Conservation (phyloP, 1,140 invertebrate genomes). For the Drosophila lini region DNA sequence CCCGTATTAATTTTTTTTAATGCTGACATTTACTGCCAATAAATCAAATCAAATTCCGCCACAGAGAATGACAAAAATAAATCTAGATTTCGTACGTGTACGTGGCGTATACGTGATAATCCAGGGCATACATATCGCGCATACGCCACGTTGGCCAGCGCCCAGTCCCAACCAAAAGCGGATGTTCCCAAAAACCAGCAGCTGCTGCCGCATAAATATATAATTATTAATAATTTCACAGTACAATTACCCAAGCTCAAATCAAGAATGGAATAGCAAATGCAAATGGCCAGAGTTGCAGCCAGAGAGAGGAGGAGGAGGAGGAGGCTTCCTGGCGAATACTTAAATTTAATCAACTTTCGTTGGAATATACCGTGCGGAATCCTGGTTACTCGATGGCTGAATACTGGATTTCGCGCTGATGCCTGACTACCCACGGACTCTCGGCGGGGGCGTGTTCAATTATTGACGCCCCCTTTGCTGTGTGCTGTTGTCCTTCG, state of each 20-base stretch:
- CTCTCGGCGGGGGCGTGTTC: slow-evolving; percentile 59
- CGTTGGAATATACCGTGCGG: background rate
- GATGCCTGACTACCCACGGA: slow-evolving; percentile 24
- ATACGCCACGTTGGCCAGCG: slow-evolving; percentile 34
- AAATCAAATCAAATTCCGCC: slow-evolving; percentile 3
- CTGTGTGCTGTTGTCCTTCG: slow-evolving; percentile 58
- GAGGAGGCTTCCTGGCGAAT: slow-evolving; percentile 1
- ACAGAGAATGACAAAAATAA: slow-evolving; percentile 7
- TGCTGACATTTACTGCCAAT: slow-evolving; percentile 1
- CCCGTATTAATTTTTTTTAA: slow-evolving; percentile 2
- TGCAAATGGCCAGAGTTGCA: slow-evolving; percentile 35
- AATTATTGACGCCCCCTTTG: slow-evolving; percentile 74
- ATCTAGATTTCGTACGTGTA: slow-evolving; percentile 19
- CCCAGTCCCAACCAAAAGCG: background rate
- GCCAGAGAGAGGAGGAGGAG: no score
- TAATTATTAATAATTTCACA: slow-evolving; percentile 64
- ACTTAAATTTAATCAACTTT: slow-evolving; percentile 77
- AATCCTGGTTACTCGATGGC: slow-evolving; percentile 5
- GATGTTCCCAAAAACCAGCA: slow-evolving; percentile 11
- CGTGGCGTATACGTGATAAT: slow-evolving; percentile 49
- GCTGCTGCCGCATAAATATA: slow-evolving; percentile 17
- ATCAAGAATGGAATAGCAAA: slow-evolving; percentile 64
- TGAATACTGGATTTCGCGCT: slow-evolving; percentile 1
- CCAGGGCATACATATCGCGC: slow-evolving; percentile 22
- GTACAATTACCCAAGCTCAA: slow-evolving; percentile 60